A percentile compares a stretch with the other conserved stretches of the same genome.
phyloP scores from a whole-genome alignment of 2,888 invertebrate genomes.

The Nowickia ferox region DNA sequence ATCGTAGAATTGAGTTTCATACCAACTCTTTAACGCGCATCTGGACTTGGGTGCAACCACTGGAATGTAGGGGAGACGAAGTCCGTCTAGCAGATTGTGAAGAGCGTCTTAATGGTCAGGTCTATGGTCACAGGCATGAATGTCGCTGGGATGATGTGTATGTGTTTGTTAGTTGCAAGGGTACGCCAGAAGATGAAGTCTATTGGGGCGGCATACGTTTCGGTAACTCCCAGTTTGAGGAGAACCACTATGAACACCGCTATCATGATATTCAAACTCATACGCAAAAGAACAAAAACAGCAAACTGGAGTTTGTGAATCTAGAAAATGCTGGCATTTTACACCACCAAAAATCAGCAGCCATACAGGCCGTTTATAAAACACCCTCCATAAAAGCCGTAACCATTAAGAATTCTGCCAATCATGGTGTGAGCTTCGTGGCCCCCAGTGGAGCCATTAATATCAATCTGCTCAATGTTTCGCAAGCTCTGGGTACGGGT shows the following conservation, averaged over 20 bases:
- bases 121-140: slow-evolving; percentile 92
- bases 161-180: slow-evolving; percentile 95
- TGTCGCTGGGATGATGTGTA: slow-evolving; percentile 96
- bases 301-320: slow-evolving; percentile 90
- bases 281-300: slow-evolving; percentile 88
- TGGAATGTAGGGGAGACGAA: slow-evolving; percentile 92
- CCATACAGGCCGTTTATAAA: slow-evolving; percentile 94
- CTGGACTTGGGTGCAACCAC: slow-evolving; percentile 97
- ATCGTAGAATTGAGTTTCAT: slow-evolving; percentile 93
- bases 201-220: slow-evolving; percentile 99
- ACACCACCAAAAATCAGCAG: slow-evolving; percentile 97
- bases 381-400: slow-evolving; percentile 92
- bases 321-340: slow-evolving; percentile 97
- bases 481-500: slow-evolving; percentile 94
- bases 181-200: slow-evolving; percentile 85
- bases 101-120: slow-evolving; percentile 94
- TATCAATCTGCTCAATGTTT: slow-evolving; percentile 89
- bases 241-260: slow-evolving; percentile 91
- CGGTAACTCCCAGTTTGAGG: slow-evolving; percentile 94
- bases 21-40: slow-evolving; percentile 93
- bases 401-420: slow-evolving; percentile 92
- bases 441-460: slow-evolving; percentile 93
- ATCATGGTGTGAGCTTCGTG: slow-evolving; percentile 95
- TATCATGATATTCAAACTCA: slow-evolving; percentile 93
- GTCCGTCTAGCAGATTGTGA: slow-evolving; percentile 91